Evolutionary conservation across 2,888 invertebrate species (phyloP).

Genomic region (Hypsopygia costalis): DNA sequence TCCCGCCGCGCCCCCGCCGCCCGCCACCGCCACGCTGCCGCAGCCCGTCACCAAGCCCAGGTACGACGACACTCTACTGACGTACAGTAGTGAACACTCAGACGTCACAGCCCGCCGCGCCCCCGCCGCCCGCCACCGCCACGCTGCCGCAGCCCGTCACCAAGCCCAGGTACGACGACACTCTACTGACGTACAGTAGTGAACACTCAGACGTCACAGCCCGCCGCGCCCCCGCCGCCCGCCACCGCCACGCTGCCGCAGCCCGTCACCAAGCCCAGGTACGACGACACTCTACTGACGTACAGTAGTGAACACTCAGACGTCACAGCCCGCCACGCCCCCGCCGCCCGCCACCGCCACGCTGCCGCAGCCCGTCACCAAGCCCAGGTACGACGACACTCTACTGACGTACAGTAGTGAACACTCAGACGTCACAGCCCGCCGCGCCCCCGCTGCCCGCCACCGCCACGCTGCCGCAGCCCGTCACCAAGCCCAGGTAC

Average conservation of each 20-base stretch:
- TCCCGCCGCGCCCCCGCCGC: conserved; percentile 48
- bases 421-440: conserved; percentile 67
- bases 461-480: conserved; percentile 64
- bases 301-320: too few species aligned
- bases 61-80: conserved; percentile 23
- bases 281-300: conserved; percentile 9
- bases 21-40: conserved; percentile 60
- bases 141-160: conserved; percentile 70
- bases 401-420: too few species aligned
- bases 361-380: conserved; percentile 68
- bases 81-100: too few species aligned
- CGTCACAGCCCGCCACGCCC: conserved; percentile 56
- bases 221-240: conserved; percentile 49
- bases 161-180: conserved; percentile 35
- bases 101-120: conserved; percentile 61
- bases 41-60: conserved; percentile 62
- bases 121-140: conserved; percentile 51
- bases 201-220: conserved; percentile 69
- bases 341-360: conserved; percentile 55
- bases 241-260: conserved; percentile 63
- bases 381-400: conserved; percentile 31
- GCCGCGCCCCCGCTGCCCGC: conserved; percentile 50
- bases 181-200: too few species aligned
- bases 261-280: conserved; percentile 60
- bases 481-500: conserved; percentile 55